Evolutionary conservation across 2,113 vertebrate species (phyloP).

Genomic region (Recurvirostra avosetta): DNA sequence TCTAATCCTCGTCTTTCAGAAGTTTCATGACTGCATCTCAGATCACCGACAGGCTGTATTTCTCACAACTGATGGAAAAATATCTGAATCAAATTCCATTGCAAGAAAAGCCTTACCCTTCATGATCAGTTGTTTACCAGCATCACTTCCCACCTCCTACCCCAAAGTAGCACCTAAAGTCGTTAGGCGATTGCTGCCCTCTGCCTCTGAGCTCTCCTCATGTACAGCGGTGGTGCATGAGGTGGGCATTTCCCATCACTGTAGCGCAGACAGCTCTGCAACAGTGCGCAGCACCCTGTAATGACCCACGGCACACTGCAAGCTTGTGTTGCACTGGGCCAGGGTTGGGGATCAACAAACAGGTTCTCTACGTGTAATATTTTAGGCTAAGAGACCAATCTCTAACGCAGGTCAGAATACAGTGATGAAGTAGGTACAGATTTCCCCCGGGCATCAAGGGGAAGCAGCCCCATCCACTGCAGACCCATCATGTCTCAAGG

Average conservation of each 20-base stretch:
- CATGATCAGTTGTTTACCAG: neutral
- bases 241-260: neutral
- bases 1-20: neutral
- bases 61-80: neutral
- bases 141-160: neutral
- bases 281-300: neutral
- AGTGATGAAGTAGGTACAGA: neutral
- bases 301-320: accelerated
- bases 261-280: neutral
- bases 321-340: neutral
- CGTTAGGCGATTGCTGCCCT: neutral
- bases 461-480: neutral
- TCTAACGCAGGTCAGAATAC: neutral
- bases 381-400: neutral
- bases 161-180: neutral
- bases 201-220: neutral
- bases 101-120: neutral
- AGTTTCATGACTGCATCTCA: neutral
- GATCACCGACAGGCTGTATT: neutral
- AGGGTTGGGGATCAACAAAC: neutral
- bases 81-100: neutral
- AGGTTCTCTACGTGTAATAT: neutral
- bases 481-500: neutral
- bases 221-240: neutral
- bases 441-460: neutral